A percentile compares a stretch with the other conserved stretches of the same genome.
phyloP scores from a whole-genome alignment of 2,888 invertebrate species.

The Quadroppia sp. region DNA sequence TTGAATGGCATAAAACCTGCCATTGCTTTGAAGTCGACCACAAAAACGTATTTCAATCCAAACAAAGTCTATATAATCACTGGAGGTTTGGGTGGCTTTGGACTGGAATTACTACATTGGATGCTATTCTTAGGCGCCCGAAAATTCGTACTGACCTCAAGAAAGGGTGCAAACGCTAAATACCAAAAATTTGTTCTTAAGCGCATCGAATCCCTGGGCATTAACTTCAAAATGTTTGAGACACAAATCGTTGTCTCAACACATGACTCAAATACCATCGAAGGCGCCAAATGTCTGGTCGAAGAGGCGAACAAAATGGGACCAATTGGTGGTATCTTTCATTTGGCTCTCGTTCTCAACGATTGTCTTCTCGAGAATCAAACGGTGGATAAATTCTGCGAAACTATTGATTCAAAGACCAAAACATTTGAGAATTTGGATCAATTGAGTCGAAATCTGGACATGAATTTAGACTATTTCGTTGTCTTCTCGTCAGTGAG shows the following conservation, averaged over 20 bases:
- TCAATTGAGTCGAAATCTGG: conserved; percentile 67
- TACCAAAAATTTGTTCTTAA: conserved; percentile 83
- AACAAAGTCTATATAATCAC: conserved; percentile 57
- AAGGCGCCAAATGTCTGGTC: conserved; percentile 67
- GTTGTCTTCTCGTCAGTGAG: conserved; percentile 93
- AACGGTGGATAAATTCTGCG: conserved; percentile 71
- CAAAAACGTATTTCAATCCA: conserved; percentile 68
- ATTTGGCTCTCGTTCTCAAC: conserved; percentile 73
- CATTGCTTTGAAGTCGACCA: conserved; percentile 60
- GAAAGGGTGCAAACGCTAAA: conserved; percentile 82
- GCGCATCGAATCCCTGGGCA: conserved; percentile 61
- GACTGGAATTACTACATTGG: conserved; percentile 87
- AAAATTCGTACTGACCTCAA: conserved; percentile 76
- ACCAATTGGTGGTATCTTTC: conserved; percentile 80
- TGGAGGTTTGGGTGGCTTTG: conserved; percentile 91
- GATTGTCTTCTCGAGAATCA: no score
- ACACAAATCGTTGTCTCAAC: conserved; percentile 65
- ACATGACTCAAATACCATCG: conserved; percentile 65
- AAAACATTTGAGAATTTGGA: conserved; percentile 76
- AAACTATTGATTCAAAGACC: conserved; percentile 78
- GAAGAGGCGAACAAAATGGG: conserved; percentile 63
- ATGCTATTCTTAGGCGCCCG: conserved; percentile 79
- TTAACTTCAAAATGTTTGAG: conserved; percentile 51
- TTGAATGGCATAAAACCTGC: conserved; percentile 3
- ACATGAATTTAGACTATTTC: conserved; percentile 78